Percentiles rank a stretch among this genome's conserved stretches.
Conservation (phyloP, 2,113 vertebrate species). For the Tenebrosternarchus preto region DNA sequence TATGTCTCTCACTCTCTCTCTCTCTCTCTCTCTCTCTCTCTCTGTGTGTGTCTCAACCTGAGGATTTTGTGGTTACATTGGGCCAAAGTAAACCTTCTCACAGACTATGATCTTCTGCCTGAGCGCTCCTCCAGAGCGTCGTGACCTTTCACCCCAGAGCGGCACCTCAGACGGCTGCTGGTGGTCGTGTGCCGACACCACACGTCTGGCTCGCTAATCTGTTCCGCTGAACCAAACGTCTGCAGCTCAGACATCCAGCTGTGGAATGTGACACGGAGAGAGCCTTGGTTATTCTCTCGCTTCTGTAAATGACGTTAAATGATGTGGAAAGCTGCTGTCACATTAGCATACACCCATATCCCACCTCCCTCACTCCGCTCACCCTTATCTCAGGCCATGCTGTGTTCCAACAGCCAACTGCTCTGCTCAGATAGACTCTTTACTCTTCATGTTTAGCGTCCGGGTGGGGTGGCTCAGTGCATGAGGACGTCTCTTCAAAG, state of each 20-base stretch:
- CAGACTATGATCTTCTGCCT: not conserved
- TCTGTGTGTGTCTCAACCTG: not conserved
- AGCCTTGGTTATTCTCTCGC: too few species aligned
- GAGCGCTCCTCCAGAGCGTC: not conserved
- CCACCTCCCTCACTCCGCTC: too few species aligned
- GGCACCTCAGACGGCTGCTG: not conserved
- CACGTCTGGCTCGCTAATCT: not conserved
- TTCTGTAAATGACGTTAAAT: not conserved
- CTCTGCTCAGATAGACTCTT: not conserved
- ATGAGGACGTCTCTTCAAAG: not conserved
- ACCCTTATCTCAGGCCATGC: too few species aligned
- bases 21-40: not conserved
- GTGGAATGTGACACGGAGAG: not conserved
- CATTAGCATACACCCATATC: not conserved
- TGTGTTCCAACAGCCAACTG: too few species aligned
- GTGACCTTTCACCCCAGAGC: not conserved
- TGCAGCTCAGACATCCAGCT: slow-evolving; percentile 2
- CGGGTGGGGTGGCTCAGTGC: not conserved
- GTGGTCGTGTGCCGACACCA: not conserved
- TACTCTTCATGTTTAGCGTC: not conserved
- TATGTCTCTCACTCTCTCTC: not conserved
- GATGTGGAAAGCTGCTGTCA: not conserved
- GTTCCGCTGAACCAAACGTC: not conserved
- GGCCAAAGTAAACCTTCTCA: not conserved
- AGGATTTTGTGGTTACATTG: not conserved